A percentile compares a stretch with the other conserved stretches of the same genome.
phyloP scores from a whole-genome alignment of 2,888 invertebrate species.

The Chirona hameri region DNA sequence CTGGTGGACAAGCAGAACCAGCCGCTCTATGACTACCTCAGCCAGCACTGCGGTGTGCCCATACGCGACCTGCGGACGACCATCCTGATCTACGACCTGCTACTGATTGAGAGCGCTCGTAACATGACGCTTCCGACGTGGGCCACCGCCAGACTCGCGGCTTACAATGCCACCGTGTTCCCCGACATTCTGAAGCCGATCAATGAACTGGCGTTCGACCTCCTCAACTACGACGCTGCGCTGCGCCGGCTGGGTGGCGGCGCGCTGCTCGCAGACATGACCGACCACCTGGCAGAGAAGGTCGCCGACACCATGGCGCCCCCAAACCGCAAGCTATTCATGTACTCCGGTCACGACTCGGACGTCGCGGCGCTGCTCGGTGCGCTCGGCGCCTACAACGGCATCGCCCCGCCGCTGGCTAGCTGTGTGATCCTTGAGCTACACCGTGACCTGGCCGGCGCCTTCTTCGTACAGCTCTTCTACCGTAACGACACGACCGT shows the following conservation, averaged over 20 bases:
- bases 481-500: slow-evolving; percentile 56
- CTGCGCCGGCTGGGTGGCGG: slow-evolving; percentile 44
- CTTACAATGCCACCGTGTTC: background rate
- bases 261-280: slow-evolving; percentile 65
- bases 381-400: slow-evolving; percentile 64
- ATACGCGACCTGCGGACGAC: slow-evolving; percentile 52
- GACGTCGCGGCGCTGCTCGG: slow-evolving; percentile 71
- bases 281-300: slow-evolving; percentile 59
- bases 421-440: slow-evolving; percentile 63
- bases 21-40: slow-evolving; percentile 62
- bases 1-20: slow-evolving; percentile 56
- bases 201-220: slow-evolving; percentile 61
- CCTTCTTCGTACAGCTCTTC: slow-evolving; percentile 50
- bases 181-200: slow-evolving; percentile 52
- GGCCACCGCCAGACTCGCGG: slow-evolving; percentile 62
- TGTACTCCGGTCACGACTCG: slow-evolving; percentile 78
- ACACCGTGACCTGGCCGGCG: slow-evolving; percentile 45
- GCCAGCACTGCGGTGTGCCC: slow-evolving; percentile 58
- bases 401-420: slow-evolving; percentile 60
- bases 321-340: slow-evolving; percentile 58
- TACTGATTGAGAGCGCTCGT: slow-evolving; percentile 51
- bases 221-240: slow-evolving; percentile 59
- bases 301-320: slow-evolving; percentile 46
- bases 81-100: background rate
- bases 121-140: slow-evolving; percentile 70